These are phyloP conservation scores for Muscicapa striata DNA, from an alignment of 2,797 vertebrate species.

Conservation along the genomic window DNA sequence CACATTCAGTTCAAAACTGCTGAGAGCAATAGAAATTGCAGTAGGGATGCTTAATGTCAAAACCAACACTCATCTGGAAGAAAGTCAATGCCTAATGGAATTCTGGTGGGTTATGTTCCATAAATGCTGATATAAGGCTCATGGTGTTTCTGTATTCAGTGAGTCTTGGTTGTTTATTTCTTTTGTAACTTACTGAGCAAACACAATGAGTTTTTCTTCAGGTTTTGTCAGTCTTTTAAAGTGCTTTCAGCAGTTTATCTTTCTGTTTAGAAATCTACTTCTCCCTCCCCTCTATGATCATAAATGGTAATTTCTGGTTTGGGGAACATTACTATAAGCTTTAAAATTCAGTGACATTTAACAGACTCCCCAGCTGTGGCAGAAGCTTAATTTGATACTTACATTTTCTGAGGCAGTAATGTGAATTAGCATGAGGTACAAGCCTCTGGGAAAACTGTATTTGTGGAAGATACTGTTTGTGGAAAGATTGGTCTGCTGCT, in stretches of 20 bases:
- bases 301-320: not conserved
- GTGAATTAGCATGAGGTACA: not conserved
- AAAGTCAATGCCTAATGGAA: not conserved
- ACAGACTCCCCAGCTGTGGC: not conserved
- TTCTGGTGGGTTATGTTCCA: not conserved
- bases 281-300: not conserved
- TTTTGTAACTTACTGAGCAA: not conserved
- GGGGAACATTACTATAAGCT: not conserved
- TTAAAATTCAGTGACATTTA: not conserved
- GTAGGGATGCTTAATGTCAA: not conserved
- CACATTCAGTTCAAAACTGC: not conserved
- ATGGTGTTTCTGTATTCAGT: not conserved
- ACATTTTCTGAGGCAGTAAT: not conserved
- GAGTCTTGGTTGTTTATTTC: not conserved
- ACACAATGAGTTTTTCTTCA: not conserved
- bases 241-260: not conserved
- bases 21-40: not conserved
- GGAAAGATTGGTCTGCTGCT: not conserved
- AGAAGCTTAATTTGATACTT: not conserved
- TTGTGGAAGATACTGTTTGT: not conserved
- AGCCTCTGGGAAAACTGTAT: not conserved
- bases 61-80: not conserved
- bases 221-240: not conserved
- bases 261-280: not conserved
- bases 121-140: not conserved